phyloP scores from a whole-genome alignment of 2,888 invertebrate genomes.

The Drosophila suboccidentalis region DNA sequence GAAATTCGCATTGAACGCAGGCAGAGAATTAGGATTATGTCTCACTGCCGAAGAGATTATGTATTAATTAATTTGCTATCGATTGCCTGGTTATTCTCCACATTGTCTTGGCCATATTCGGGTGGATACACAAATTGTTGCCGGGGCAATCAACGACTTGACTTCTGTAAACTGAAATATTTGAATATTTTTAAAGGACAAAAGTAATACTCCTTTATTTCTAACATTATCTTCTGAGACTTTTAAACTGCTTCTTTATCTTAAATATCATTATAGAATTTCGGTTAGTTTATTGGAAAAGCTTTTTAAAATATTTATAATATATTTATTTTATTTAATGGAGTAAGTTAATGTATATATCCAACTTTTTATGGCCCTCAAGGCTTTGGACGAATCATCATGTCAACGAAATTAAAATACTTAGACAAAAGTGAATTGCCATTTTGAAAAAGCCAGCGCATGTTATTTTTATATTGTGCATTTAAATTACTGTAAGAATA shows the following conservation, averaged over 20 bases:
- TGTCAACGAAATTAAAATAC: background rate
- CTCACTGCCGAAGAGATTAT: constrained; percentile 52
- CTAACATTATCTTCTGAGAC: too few relatives aligned
- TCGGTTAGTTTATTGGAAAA: too few relatives aligned
- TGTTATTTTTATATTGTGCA: background rate
- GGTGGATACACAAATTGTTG: constrained; percentile 26
- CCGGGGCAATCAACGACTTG: background rate
- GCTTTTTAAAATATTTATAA: too few relatives aligned
- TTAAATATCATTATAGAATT: too few relatives aligned
- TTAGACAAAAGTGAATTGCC: background rate
- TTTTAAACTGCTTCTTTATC: too few relatives aligned
- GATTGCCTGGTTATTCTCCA: constrained; percentile 48
- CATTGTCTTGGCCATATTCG: constrained; percentile 54
- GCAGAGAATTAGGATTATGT: constrained; percentile 31
- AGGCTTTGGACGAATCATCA: constrained; percentile 15
- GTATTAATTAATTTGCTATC: constrained; percentile 74
- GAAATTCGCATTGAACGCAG: constrained; percentile 52
- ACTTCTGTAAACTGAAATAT: background rate
- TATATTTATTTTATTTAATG: too few relatives aligned
- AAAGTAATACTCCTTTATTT: background rate
- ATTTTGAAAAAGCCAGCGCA: background rate
- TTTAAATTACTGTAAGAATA: constrained; percentile 18
- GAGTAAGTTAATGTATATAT: too few relatives aligned
- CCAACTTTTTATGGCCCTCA: too few relatives aligned
- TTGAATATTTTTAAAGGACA: background rate